Percentiles rank a stretch among this genome's conserved stretches.
phyloP scores from a whole-genome alignment of 2,888 invertebrate genomes.

The Netelia fuscicornis region DNA sequence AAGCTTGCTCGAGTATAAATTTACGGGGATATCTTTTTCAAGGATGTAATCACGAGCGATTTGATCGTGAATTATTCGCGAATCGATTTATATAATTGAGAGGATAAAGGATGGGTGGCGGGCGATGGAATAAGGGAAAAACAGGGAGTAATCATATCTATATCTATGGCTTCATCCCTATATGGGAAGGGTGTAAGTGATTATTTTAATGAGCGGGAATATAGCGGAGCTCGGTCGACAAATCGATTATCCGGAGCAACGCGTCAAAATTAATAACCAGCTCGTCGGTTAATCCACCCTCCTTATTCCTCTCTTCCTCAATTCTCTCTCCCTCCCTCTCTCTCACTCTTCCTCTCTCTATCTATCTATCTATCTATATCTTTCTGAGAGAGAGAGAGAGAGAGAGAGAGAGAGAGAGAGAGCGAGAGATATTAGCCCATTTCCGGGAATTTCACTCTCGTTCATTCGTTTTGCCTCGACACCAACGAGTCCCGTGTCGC shows the following conservation, averaged over 20 bases:
- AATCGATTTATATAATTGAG: constrained; percentile 18
- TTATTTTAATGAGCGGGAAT: constrained; percentile 75
- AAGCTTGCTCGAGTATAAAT: no score
- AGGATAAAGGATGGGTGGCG: background rate
- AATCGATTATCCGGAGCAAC: constrained; percentile 74
- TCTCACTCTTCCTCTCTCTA: background rate
- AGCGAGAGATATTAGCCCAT: background rate
- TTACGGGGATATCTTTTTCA: no score
- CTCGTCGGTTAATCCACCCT: constrained; percentile 39
- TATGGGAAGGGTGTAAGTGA: constrained; percentile 71
- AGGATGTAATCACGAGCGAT: background rate
- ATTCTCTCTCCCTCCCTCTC: background rate
- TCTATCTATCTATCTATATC: background rate
- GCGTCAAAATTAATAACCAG: constrained; percentile 76
- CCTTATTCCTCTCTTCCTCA: constrained; percentile 9
- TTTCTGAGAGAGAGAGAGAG: no score
- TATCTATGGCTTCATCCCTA: background rate
- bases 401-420: no score
- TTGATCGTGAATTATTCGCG: background rate
- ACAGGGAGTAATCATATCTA: background rate
- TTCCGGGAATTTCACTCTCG: constrained; percentile 20
- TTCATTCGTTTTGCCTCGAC: constrained; percentile 46
- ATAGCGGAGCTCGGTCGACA: constrained; percentile 68
- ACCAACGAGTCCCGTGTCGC: background rate
- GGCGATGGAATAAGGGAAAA: background rate